A percentile compares a stretch with the other conserved stretches of the same genome.
Conservation (phyloP, 2,797 vertebrate species). For the Ataeniobius toweri region DNA sequence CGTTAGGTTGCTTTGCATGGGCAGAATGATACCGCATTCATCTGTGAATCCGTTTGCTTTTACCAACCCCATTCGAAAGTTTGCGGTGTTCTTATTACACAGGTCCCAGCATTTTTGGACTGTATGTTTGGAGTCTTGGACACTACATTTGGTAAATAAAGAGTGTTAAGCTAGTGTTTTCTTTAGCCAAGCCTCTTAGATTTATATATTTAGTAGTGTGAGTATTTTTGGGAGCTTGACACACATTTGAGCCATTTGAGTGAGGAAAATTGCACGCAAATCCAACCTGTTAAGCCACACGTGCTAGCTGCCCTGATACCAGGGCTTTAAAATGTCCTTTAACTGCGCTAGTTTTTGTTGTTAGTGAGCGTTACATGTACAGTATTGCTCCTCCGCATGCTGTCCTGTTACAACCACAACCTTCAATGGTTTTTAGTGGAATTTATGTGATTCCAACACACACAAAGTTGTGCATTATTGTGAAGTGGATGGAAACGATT, state of each 20-base stretch:
- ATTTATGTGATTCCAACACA: background rate
- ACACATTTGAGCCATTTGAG: slow-evolving; percentile 5
- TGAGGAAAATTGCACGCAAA: slow-evolving; percentile 28
- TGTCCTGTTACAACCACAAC: background rate
- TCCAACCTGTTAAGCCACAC: slow-evolving; percentile 20
- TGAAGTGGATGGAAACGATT: background rate
- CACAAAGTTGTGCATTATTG: background rate
- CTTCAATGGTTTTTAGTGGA: background rate
- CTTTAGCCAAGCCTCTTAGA: background rate
- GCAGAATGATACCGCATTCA: slow-evolving; percentile 7
- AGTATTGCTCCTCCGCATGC: too few relatives aligned
- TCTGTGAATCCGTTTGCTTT: slow-evolving; percentile 2
- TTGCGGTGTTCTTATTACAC: slow-evolving; percentile 13
- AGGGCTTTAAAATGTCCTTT: slow-evolving; percentile 15
- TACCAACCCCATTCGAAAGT: slow-evolving; percentile 16
- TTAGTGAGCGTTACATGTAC: background rate
- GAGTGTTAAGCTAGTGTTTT: background rate
- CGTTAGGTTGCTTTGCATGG: slow-evolving; percentile 36
- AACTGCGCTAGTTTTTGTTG: background rate
- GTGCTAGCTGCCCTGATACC: background rate
- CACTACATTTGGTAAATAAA: too few relatives aligned
- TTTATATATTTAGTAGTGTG: background rate
- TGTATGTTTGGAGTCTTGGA: slow-evolving; percentile 29
- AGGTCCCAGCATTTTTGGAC: slow-evolving; percentile 44
- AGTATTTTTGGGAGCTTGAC: background rate